phyloP scores from a whole-genome alignment of 2,113 vertebrate genomes.

The Microtus pennsylvanicus region DNA sequence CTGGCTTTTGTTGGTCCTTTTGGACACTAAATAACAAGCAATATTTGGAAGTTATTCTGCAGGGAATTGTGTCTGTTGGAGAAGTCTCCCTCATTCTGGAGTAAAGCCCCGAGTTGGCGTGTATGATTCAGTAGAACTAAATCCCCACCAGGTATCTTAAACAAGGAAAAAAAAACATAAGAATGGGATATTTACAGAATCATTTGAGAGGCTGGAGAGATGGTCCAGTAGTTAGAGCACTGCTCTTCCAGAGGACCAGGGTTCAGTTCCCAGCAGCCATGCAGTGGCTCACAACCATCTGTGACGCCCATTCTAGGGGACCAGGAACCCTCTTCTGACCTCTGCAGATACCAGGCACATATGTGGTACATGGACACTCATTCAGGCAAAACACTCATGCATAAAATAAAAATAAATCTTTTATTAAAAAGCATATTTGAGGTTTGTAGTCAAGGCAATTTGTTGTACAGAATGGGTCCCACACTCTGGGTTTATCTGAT shows the following conservation, averaged over 20 bases:
- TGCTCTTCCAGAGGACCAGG: neutral
- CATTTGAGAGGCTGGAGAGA: neutral
- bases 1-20: neutral
- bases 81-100: neutral
- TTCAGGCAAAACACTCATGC: neutral
- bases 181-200: neutral
- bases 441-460: neutral
- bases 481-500: neutral
- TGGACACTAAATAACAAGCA: neutral
- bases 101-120: neutral
- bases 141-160: neutral
- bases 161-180: neutral
- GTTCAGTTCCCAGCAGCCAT: neutral
- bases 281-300: too few relatives aligned
- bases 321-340: neutral
- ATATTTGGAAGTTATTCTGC: neutral
- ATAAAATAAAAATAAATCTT: neutral
- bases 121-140: neutral
- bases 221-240: neutral
- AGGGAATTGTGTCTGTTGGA: neutral
- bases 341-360: neutral
- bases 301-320: neutral
- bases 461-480: neutral
- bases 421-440: neutral
- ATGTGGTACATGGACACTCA: neutral